phyloP scores from a whole-genome alignment of 1,140 invertebrate species.

The Chelonus insularis region DNA sequence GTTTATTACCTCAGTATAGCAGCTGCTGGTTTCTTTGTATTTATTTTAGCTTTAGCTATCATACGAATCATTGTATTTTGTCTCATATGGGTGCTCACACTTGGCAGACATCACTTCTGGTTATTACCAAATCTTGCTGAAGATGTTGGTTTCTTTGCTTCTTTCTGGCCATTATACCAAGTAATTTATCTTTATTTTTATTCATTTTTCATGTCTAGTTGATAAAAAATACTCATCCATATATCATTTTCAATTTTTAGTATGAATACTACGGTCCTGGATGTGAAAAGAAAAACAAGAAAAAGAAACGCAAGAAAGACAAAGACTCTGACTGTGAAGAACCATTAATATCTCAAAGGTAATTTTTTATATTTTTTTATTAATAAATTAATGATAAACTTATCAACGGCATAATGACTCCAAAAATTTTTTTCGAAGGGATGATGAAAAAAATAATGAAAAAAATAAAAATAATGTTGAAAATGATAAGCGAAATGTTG shows the following conservation, averaged over 20 bases:
- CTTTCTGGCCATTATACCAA: constrained; percentile 96
- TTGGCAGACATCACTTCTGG: constrained; percentile 95
- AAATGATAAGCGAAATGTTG: constrained; percentile 37
- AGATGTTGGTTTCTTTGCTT: constrained; percentile 98
- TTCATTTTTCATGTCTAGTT: too few species aligned
- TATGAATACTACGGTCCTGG: constrained; percentile 75
- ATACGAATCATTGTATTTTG: constrained; percentile 90
- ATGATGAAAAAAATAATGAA: constrained; percentile 35
- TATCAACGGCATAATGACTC: too few species aligned
- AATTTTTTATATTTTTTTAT: too few species aligned
- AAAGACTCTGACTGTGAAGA: constrained; percentile 75
- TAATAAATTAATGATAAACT: too few species aligned
- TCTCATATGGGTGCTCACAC: constrained; percentile 84
- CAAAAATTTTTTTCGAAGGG: too few species aligned
- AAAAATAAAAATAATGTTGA: constrained; percentile 32
- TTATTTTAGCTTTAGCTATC: constrained; percentile 88
- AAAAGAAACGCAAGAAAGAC: constrained; percentile 76
- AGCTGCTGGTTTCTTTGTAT: constrained; percentile 90
- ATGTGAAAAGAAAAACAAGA: constrained; percentile 68
- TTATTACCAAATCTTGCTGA: constrained; percentile 97
- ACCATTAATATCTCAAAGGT: constrained; percentile 38
- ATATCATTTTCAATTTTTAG: constrained; percentile 55
- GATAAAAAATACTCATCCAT: too few species aligned
- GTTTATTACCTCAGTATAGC: constrained; percentile 97
- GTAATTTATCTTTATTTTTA: constrained; percentile 59